Conservation (phyloP, 1,140 invertebrate species). For the Euglossa dilemma region DNA sequence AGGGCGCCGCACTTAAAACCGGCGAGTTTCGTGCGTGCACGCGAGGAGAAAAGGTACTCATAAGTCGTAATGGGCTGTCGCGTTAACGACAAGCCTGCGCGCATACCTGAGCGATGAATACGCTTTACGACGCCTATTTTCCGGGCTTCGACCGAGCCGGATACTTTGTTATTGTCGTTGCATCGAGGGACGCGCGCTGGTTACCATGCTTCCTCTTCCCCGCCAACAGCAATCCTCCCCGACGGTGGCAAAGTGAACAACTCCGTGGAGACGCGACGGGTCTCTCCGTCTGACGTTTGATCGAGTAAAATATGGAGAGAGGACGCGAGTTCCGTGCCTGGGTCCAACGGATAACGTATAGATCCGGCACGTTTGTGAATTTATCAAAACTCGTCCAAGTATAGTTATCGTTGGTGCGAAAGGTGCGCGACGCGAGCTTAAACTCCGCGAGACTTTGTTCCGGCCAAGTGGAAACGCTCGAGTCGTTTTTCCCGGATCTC, state of each 20-base stretch:
- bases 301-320: conserved; percentile 28
- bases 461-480: too few species aligned
- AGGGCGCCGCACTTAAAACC: neutral
- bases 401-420: too few species aligned
- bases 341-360: too few species aligned
- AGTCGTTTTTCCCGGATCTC: too few species aligned
- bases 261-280: neutral
- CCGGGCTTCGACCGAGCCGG: conserved; percentile 43
- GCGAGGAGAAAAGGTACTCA: conserved; percentile 32
- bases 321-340: neutral
- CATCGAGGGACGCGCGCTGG: conserved; percentile 42
- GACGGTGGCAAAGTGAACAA: conserved; percentile 20
- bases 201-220: conserved; percentile 26
- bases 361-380: too few species aligned
- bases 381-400: too few species aligned
- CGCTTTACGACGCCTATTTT: conserved; percentile 70
- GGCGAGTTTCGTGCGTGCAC: conserved; percentile 23
- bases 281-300: conserved; percentile 17
- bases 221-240: conserved; percentile 30
- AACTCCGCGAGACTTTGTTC: too few species aligned
- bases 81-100: conserved; percentile 55
- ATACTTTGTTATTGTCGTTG: conserved; percentile 70
- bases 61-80: conserved; percentile 11
- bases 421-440: too few species aligned
- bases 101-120: conserved; percentile 60